A percentile compares a stretch with the other conserved stretches of the same genome.
phyloP scores from a whole-genome alignment of 2,888 invertebrate species.

The Zygothrica quintamaculata region DNA sequence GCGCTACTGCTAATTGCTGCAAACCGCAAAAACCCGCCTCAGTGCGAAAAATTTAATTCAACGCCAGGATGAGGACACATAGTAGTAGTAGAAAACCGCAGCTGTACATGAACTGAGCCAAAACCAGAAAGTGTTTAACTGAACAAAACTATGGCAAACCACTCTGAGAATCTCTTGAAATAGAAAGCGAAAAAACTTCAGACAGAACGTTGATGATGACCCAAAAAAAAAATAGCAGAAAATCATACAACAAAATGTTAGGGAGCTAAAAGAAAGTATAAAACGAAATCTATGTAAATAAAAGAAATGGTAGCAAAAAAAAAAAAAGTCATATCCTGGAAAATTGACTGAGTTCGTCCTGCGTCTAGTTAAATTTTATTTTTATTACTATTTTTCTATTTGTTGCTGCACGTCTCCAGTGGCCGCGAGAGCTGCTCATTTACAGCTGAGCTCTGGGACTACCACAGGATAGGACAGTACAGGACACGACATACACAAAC shows the following conservation, averaged over 20 bases:
- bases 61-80: conserved; percentile 9
- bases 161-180: conserved; percentile 48
- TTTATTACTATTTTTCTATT: conserved; percentile 70
- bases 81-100: conserved; percentile 24
- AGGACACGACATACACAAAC: conserved; percentile 21
- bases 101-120: conserved; percentile 5
- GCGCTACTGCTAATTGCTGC: conserved; percentile 69
- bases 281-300: neutral
- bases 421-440: conserved; percentile 66
- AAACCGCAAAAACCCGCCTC: conserved; percentile 55
- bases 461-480: conserved; percentile 47
- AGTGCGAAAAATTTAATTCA: conserved; percentile 59
- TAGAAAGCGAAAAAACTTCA: conserved; percentile 37
- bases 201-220: conserved; percentile 44
- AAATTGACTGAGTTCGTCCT: conserved; percentile 62
- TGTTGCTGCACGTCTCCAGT: conserved; percentile 59
- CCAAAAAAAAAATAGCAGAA: conserved; percentile 36
- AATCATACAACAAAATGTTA: too few species aligned
- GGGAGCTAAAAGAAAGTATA: neutral
- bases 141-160: conserved; percentile 26
- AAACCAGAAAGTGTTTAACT: conserved; percentile 15
- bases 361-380: conserved; percentile 50
- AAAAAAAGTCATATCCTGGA: conserved; percentile 39
- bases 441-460: conserved; percentile 63
- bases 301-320: neutral